Base-by-base conservation (phyloP, 1,140 invertebrate species). In the Spodoptera litura region DNA sequence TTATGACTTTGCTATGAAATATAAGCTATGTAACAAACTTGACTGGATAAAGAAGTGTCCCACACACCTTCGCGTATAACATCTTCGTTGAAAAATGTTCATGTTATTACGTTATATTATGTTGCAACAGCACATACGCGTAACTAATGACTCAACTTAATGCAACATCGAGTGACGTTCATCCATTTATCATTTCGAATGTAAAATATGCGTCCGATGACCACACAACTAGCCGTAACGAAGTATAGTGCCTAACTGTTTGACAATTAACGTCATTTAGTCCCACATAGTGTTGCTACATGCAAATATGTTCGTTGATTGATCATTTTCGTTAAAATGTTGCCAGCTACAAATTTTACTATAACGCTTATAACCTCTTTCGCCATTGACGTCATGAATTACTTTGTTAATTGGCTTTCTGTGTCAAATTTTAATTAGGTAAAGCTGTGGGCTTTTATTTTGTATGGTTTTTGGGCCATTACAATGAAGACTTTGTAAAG, bases 171-270 rank as follows among this genome's bases (percentile, higher is more conserved):
- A 70, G 20, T 68, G 44, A 52, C 25, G 61, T 58, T 52, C 62
- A 44, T 62, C 49, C 73, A 80, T 80, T 80, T 77, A 80, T 80
- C 79, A 80, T 62, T n/a, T 35, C 51, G 59, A 66, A 49, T 72
- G 59, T 75, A 38, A 73, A 79, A 78, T 70, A 70, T 59, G 75
- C 38, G 64, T 8, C 49, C 44, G 66, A 72, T 78, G 68, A 78
- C 27, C 55, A 13, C 27, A 64, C 70, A 68, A 79, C 78, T 68
- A 75, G 35, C 62, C 25, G 25, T 73, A 74, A 79, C 68, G 61
- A 78, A 79, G 78, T 66, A 62, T 66, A 62, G 71, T 55, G 62
- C 51, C 44, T 68, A 74, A 51, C 78, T 15, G 53, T 51, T 78
- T 52, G 71, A 74, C 71, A 79, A 79, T 75, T 79, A 79, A 68